These are phyloP conservation scores for Tolmerus cingulatus DNA, from an alignment of 2,888 invertebrate species.

Conservation along the genomic window DNA sequence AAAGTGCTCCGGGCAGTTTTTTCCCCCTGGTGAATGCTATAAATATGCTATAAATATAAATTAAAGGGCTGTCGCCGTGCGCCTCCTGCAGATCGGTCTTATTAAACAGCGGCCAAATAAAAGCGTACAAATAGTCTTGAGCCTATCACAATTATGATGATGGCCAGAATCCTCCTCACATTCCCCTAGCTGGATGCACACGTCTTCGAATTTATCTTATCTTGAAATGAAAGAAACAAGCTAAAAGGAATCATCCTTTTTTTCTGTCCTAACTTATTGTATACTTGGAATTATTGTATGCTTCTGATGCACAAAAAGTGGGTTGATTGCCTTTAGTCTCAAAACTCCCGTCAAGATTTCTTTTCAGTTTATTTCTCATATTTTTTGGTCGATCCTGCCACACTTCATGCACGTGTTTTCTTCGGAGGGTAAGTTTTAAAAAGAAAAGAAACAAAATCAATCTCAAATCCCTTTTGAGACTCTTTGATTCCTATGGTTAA, in stretches of 20 bases:
- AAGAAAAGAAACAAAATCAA: neutral
- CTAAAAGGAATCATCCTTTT: neutral
- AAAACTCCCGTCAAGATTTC: conserved; percentile 32
- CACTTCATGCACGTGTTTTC: conserved; percentile 46
- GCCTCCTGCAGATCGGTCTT: conserved; percentile 31
- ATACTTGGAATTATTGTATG: conserved; percentile 7
- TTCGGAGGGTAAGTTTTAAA: neutral
- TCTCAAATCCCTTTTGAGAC: neutral
- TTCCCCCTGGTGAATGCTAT: neutral
- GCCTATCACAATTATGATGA: conserved; percentile 32
- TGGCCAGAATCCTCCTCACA: conserved; percentile 11
- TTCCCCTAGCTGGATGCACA: conserved; percentile 19
- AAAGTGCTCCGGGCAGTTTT: conserved; percentile 1
- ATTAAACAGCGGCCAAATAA: conserved; percentile 22
- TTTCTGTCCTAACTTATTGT: neutral
- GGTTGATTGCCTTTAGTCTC: conserved; percentile 4
- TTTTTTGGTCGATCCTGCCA: conserved; percentile 34
- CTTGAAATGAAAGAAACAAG: neutral
- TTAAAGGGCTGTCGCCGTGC: conserved; percentile 18
- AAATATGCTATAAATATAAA: conserved; percentile 38
- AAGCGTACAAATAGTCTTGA: conserved; percentile 20
- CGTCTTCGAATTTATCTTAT: conserved; percentile 23
- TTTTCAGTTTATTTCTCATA: neutral
- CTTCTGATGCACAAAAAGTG: neutral
- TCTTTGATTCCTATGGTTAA: neutral